Base-by-base conservation (phyloP, 2,888 invertebrate species). In the Toxonevra muliebris region DNA sequence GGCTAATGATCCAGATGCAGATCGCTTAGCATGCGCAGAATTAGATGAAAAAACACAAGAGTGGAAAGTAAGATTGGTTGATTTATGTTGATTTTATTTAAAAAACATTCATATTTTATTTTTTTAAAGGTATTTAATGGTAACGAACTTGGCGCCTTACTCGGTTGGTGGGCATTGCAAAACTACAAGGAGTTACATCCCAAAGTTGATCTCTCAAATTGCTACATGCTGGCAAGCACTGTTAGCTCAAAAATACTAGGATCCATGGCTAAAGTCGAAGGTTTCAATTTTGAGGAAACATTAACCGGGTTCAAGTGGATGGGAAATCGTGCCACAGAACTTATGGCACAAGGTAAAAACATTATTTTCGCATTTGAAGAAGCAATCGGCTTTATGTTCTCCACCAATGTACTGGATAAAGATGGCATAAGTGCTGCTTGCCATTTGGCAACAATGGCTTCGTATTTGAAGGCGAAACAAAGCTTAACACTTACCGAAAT, bases 231-330 rank as follows among this genome's bases (percentile, higher is more conserved):
- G 59, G 91, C 95, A 61, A 98, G 97, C 79, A 94, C 98, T 1
- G 99, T 99, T 45, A 98, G 98, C 71, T 98, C 98, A 15, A 97
- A 96, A 87, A 95, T 99, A 82, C 86, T 98, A 58, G 86, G 89
- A 41, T 90, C 96, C 0, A 93, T 99, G 82, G 91, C 93, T 0
- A 87, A 88, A 57, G 88, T 87, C 1, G 93, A 94, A 80, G 97
- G 94, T 4, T 93, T 92, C 67, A 88, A 90, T 75, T 90, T 90
- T 73, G 84, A 88, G 71, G 97, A 98, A 86, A 98, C 99, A 0
- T 87, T 99, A 63, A 99, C 99, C 0, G 99, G 99, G 0, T 99
- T 99, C 83, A 99, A 99, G 81, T 99, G 98, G 98, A 97, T 99
- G 95, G 98, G 90, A 7, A 98, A 98, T 85, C 89, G 89, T 77